These are phyloP conservation scores for Drosophila grimshawi DNA, from an alignment of 1,140 invertebrate genomes.

Conservation along the genomic window DNA sequence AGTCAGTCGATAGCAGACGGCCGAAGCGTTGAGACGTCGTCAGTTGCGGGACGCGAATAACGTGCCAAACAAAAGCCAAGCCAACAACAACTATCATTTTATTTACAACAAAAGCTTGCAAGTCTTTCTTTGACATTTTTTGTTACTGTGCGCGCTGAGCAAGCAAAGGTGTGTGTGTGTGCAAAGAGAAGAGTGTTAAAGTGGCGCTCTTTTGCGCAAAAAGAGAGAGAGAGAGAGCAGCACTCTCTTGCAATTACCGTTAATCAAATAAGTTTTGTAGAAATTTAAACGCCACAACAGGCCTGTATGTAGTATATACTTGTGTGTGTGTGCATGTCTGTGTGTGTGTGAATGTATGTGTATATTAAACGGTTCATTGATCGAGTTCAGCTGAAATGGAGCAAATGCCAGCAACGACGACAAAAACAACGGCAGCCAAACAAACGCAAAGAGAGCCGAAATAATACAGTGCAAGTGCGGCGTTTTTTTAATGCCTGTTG, in stretches of 20 bases:
- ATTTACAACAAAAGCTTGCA: slow-evolving; percentile 3
- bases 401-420: slow-evolving; percentile 48
- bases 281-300: slow-evolving; percentile 76
- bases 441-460: slow-evolving; percentile 38
- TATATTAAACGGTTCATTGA: slow-evolving; percentile 77
- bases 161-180: slow-evolving; percentile 39
- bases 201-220: background rate
- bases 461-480: slow-evolving; percentile 67
- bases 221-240: background rate
- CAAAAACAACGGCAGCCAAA: slow-evolving; percentile 41
- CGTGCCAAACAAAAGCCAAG: slow-evolving; percentile 22
- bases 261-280: slow-evolving; percentile 82
- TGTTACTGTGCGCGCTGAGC: slow-evolving; percentile 34
- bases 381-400: slow-evolving; percentile 76
- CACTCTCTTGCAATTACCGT: slow-evolving; percentile 68
- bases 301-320: slow-evolving; percentile 9
- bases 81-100: slow-evolving; percentile 15
- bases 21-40: slow-evolving; percentile 73
- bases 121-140: slow-evolving; percentile 29
- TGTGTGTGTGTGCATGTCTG: slow-evolving; percentile 40
- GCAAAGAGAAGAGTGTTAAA: slow-evolving; percentile 4
- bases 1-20: slow-evolving; percentile 70
- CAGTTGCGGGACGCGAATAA: slow-evolving; percentile 43
- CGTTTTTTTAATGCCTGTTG: too few relatives aligned
- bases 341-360: slow-evolving; percentile 17